These are phyloP conservation scores for Drosophila mayri DNA, from an alignment of 1,140 invertebrate species.

Conservation along the genomic window DNA sequence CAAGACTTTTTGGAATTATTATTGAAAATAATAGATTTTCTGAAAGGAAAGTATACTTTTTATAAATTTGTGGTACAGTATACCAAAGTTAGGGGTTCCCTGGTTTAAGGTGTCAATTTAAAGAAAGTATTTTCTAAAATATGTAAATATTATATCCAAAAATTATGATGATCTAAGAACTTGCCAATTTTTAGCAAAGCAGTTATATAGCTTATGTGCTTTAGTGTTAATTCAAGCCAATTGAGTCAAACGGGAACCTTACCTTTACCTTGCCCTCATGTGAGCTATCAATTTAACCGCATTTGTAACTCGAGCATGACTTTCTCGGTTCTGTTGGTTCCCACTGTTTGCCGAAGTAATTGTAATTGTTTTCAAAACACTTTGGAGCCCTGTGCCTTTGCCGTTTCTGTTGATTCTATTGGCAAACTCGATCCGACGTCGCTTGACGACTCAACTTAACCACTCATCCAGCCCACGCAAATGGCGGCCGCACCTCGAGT, in stretches of 20 bases:
- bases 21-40: no score
- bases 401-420: slow-evolving; percentile 70
- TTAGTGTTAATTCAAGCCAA: neutral
- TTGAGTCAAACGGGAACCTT: neutral
- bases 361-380: slow-evolving; percentile 59
- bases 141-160: no score
- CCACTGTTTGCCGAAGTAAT: slow-evolving; percentile 66
- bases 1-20: neutral
- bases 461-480: slow-evolving; percentile 41
- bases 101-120: neutral
- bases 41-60: neutral
- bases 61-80: no score
- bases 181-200: no score
- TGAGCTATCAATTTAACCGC: slow-evolving; percentile 25
- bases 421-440: slow-evolving; percentile 27
- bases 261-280: neutral
- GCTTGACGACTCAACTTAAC: slow-evolving; percentile 34
- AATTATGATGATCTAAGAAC: no score
- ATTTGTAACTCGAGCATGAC: slow-evolving; percentile 32
- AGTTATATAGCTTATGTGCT: neutral
- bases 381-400: slow-evolving; percentile 25
- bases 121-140: neutral
- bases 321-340: slow-evolving; percentile 22
- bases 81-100: no score
- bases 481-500: slow-evolving; percentile 36